phyloP scores from a whole-genome alignment of 2,113 vertebrate species.

The Mesitornis unicolor region DNA sequence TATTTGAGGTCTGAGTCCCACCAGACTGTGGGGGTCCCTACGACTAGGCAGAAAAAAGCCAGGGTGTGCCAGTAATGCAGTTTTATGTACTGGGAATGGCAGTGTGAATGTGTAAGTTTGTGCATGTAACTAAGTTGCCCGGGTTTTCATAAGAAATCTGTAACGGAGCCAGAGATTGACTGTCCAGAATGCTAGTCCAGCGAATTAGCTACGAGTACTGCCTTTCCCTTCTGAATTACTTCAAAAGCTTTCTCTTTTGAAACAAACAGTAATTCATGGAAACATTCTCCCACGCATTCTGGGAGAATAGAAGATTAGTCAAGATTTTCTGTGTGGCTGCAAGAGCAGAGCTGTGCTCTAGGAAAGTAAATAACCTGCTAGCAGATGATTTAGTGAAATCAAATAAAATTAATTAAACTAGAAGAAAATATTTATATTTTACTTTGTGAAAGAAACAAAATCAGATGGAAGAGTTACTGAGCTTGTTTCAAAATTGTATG shows the following conservation, averaged over 20 bases:
- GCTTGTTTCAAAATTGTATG: neutral
- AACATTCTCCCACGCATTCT: neutral
- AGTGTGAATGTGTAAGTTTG: neutral
- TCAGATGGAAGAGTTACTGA: neutral
- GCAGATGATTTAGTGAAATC: neutral
- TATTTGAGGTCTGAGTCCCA: neutral
- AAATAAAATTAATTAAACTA: neutral
- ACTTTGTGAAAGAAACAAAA: neutral
- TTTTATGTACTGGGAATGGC: neutral
- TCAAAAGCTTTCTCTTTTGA: neutral
- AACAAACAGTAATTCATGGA: slow-evolving; percentile 7
- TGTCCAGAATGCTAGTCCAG: neutral
- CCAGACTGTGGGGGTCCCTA: neutral
- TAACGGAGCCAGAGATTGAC: neutral
- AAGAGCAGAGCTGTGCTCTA: neutral
- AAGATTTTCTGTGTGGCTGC: neutral
- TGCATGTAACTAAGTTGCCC: neutral
- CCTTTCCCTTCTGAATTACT: neutral
- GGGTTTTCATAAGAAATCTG: neutral
- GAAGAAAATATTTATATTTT: neutral
- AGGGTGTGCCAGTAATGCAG: neutral
- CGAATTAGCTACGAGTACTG: neutral
- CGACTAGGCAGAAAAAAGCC: neutral
- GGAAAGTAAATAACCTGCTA: neutral
- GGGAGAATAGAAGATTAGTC: neutral